phyloP scores from a whole-genome alignment of 2,113 vertebrate genomes.

The Equus quagga region DNA sequence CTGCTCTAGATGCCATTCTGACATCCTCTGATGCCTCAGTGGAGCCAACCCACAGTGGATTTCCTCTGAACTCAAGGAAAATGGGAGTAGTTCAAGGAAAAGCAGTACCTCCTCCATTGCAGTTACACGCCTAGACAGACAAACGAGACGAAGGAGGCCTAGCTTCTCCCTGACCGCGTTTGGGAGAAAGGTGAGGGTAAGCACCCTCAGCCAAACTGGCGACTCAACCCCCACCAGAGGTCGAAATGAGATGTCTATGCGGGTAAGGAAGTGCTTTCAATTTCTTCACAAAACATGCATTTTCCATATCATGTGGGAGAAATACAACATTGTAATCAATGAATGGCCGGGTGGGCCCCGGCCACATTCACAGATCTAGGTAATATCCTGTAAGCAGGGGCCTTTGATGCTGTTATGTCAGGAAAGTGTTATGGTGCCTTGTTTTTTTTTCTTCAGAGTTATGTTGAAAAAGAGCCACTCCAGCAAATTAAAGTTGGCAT shows the following conservation, averaged over 20 bases:
- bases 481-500: background rate
- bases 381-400: background rate
- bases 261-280: background rate
- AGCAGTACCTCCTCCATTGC: background rate
- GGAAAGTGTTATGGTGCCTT: background rate
- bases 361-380: background rate
- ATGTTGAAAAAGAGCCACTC: background rate
- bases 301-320: background rate
- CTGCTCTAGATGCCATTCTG: background rate
- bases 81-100: background rate
- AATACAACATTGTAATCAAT: background rate
- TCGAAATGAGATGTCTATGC: background rate
- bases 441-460: conserved; percentile 12
- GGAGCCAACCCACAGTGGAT: background rate
- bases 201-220: background rate
- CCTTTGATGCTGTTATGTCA: background rate
- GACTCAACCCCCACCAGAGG: background rate
- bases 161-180: background rate
- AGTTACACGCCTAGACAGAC: background rate
- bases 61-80: background rate
- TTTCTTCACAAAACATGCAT: background rate
- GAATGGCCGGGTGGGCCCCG: background rate
- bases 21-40: background rate
- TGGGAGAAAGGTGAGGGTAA: background rate
- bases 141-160: background rate